Percentiles rank a stretch among this genome's conserved stretches.
phyloP scores from a whole-genome alignment of 2,888 invertebrate species.

The Drosophila buzzatii region DNA sequence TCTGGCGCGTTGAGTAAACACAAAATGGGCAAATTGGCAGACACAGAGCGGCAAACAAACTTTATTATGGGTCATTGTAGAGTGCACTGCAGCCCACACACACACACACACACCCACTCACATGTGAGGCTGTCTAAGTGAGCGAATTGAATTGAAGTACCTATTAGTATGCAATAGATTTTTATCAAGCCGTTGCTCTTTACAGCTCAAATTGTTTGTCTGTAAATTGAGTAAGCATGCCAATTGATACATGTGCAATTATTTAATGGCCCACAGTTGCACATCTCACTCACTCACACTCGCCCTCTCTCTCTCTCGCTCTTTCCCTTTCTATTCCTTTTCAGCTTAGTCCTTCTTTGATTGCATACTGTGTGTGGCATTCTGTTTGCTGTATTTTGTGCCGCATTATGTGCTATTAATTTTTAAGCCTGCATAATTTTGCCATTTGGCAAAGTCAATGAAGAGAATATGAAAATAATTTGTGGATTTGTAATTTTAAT shows the following conservation, averaged over 20 bases:
- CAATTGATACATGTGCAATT: constrained; percentile 60
- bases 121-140: constrained; percentile 52
- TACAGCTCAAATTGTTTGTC: constrained; percentile 62
- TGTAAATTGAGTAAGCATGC: constrained; percentile 59
- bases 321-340: background rate
- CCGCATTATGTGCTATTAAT: constrained; percentile 63
- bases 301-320: background rate
- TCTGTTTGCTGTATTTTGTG: constrained; percentile 45
- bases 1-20: constrained; percentile 65
- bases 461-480: constrained; percentile 45
- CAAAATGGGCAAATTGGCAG: constrained; percentile 70
- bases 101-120: constrained; percentile 13
- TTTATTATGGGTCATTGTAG: constrained; percentile 76
- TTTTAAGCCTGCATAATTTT: constrained; percentile 62
- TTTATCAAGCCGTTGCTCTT: constrained; percentile 69
- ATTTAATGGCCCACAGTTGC: constrained; percentile 29
- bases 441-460: constrained; percentile 58
- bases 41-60: constrained; percentile 70
- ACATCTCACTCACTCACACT: background rate
- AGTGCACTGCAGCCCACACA: constrained; percentile 50
- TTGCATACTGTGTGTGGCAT: constrained; percentile 10
- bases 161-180: constrained; percentile 76
- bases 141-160: constrained; percentile 73
- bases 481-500: constrained; percentile 66
- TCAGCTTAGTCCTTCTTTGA: constrained; percentile 20